These are phyloP conservation scores for Alcedo quadribrachys DNA, from an alignment of 2,797 vertebrate species.

Conservation along the genomic window DNA sequence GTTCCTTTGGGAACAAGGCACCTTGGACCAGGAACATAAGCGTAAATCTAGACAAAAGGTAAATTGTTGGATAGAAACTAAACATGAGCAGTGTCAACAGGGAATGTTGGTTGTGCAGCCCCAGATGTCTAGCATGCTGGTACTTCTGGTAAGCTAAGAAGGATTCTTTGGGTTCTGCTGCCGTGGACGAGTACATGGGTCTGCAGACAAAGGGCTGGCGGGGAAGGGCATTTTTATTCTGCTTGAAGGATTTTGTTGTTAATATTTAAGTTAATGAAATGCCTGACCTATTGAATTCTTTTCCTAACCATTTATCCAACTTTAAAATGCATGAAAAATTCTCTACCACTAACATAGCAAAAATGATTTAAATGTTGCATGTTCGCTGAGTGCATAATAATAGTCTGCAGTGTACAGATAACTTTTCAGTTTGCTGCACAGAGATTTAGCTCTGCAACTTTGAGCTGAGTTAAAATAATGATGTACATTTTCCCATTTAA, in stretches of 20 bases:
- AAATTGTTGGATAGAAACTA: not conserved
- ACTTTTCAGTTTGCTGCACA: constrained; percentile 47
- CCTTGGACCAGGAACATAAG: not conserved
- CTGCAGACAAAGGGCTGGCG: not conserved
- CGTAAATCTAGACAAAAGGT: not conserved
- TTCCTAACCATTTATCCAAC: constrained; percentile 43
- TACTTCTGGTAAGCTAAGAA: not conserved
- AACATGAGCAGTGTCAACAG: not conserved
- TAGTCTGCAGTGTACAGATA: constrained; percentile 21
- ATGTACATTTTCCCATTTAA: constrained; percentile 55
- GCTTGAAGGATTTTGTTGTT: constrained; percentile 29
- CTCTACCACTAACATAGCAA: constrained; percentile 16
- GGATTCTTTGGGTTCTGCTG: not conserved
- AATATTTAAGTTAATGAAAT: constrained; percentile 48
- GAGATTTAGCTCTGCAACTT: constrained; percentile 39
- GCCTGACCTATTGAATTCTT: constrained; percentile 39
- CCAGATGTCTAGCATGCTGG: not conserved
- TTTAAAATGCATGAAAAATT: constrained; percentile 52
- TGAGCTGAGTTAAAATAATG: constrained; percentile 47
- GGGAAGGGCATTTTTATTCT: not conserved
- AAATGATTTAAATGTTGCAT: constrained; percentile 26
- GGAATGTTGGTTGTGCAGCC: not conserved
- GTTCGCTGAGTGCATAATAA: constrained; percentile 42
- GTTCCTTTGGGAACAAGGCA: not conserved
- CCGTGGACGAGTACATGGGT: not conserved